phyloP scores from a whole-genome alignment of 2,888 invertebrate species.

The Ophioninae sp. region DNA sequence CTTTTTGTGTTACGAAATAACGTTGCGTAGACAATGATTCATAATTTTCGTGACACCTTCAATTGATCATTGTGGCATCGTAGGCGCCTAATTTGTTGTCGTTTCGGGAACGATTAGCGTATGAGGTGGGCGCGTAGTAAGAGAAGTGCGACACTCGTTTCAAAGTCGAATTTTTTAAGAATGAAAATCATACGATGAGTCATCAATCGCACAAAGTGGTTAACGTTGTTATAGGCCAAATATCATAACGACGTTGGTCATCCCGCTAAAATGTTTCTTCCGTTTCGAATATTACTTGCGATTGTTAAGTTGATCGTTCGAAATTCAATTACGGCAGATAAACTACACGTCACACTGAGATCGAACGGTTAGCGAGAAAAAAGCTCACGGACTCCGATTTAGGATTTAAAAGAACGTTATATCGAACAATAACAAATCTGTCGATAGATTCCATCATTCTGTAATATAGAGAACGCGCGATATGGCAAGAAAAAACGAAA shows the following conservation, averaged over 20 bases:
- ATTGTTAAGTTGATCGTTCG: not conserved
- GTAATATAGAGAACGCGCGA: constrained; percentile 5
- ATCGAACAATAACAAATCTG: constrained; percentile 38
- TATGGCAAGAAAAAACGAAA: constrained; percentile 21
- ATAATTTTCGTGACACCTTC: not conserved
- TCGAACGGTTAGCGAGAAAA: not conserved
- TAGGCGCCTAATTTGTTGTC: not conserved
- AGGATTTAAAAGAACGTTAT: not conserved
- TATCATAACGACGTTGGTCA: not conserved
- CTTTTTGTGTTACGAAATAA: not conserved
- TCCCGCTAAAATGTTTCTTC: not conserved
- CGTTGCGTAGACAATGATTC: not conserved
- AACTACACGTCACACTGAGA: not conserved
- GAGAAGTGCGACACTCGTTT: not conserved
- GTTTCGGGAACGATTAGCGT: not conserved
- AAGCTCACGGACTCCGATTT: not conserved
- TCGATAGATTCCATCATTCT: constrained; percentile 19
- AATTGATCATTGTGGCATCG: not conserved
- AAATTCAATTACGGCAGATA: not conserved
- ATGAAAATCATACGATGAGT: not conserved
- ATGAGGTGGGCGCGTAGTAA: not conserved
- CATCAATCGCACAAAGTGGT: not conserved
- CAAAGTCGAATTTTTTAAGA: not conserved
- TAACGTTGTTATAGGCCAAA: not conserved
- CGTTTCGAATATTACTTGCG: not conserved